Evolutionary conservation across 2,113 vertebrate species (phyloP), one percentile per base, ranked within the genome.

Genomic region (Apodemus speciosus): DNA sequence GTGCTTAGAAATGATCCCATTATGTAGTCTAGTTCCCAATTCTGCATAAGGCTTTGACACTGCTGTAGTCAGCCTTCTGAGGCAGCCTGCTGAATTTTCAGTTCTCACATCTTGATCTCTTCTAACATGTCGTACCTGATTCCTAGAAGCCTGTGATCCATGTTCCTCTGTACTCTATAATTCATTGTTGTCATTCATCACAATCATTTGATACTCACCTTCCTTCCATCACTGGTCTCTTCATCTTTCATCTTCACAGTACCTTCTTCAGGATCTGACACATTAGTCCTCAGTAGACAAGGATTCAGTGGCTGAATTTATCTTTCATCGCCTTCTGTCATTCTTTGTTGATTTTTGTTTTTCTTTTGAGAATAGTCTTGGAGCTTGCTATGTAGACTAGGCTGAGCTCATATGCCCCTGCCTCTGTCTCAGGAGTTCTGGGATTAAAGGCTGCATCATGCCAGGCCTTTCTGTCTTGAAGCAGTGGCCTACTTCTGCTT

Each of bases 111-210:
- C 83, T 56, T 85, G 56, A 40, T 88, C 20, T 88, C 23, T 90
- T 13, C 71, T 56, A 64, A 81, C 68, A 43, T 92, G 23, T 49
- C 56, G 4, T 77, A n/a, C 76, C 35, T 89, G 40, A 80, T 90
- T 40, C 53, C 53, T 77, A 85, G 60, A 90, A 90, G 35, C 20
- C 14, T 51, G 23, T 77, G 25, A n/a, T 73, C 0, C 23, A 58
- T 75, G 38, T 85, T 92, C 60, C 35, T 7, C 40, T 40, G 27
- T 11, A 87, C 51, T 43, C 43, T 95, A 27, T 88, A 85, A 72
- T 96, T 91, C 76, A 71, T 96, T 76, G n/a, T 68, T 88, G 21
- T 83, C 80, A 73, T 53, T 90, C 43, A 51, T 93, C 20, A 77
- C 30, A 79, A 9, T 83, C 80, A 94, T 13, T 89, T 89, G 35